Evolutionary conservation across 2,888 invertebrate genomes (phyloP).

Genomic region (Criorhina ranunculi): DNA sequence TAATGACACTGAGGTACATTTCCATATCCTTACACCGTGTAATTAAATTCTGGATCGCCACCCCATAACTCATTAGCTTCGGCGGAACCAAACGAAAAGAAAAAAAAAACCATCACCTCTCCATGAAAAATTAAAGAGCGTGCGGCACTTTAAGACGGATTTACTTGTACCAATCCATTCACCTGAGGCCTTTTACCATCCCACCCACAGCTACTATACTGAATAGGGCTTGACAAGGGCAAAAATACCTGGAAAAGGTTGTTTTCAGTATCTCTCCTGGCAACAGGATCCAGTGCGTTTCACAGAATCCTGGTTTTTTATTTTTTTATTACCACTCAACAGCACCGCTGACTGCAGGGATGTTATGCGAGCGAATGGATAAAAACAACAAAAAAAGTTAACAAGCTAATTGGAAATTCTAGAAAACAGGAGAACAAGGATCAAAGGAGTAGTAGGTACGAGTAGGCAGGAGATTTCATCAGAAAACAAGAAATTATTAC

Average conservation of each 20-base stretch:
- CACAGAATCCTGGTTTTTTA: background rate
- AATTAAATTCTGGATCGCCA: constrained; percentile 18
- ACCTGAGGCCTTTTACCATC: background rate
- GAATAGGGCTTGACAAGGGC: background rate
- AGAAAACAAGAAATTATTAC: background rate
- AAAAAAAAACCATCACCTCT: background rate
- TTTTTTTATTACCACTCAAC: background rate
- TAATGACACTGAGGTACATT: constrained; percentile 1
- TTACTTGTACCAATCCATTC: background rate
- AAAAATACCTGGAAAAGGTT: constrained; percentile 18
- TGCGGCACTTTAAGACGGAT: background rate
- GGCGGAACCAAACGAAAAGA: too few relatives aligned
- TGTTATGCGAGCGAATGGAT: background rate
- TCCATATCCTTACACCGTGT: background rate
- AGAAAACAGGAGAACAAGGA: constrained; percentile 5
- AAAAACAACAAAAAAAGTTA: constrained; percentile 4
- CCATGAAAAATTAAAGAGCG: background rate
- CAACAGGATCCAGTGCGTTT: background rate
- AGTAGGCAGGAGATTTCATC: too few relatives aligned
- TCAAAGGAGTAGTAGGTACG: too few relatives aligned
- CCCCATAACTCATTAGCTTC: constrained; percentile 17
- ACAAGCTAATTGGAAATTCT: constrained; percentile 40
- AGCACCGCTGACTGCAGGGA: background rate
- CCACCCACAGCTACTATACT: background rate
- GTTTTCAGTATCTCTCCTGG: background rate